These are phyloP conservation scores for Pseudotriccus pelzelni DNA, from an alignment of 2,797 vertebrate genomes.

Conservation along the genomic window DNA sequence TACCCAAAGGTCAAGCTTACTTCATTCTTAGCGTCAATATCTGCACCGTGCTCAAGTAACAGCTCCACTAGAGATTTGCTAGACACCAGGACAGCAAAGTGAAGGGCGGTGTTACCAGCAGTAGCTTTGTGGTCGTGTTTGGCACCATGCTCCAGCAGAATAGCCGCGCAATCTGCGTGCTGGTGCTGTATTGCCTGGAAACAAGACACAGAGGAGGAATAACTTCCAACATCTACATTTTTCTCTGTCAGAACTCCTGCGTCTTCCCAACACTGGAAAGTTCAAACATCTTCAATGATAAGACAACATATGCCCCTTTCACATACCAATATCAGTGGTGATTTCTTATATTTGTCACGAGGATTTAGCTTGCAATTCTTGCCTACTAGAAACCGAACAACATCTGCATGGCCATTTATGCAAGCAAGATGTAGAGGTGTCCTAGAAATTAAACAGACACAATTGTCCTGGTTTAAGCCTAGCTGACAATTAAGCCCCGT, in stretches of 20 bases:
- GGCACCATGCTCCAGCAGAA: slow-evolving; percentile 85
- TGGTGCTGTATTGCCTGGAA: slow-evolving; percentile 85
- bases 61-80: slow-evolving; percentile 71
- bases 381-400: slow-evolving; percentile 83
- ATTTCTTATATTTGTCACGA: slow-evolving; percentile 81
- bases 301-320: neutral
- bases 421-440: slow-evolving; percentile 90
- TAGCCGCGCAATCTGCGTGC: slow-evolving; percentile 77
- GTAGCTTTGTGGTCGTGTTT: slow-evolving; percentile 37
- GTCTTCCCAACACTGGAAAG: neutral
- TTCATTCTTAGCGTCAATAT: slow-evolving; percentile 83
- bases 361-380: slow-evolving; percentile 85
- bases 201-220: neutral
- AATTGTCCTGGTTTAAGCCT: neutral
- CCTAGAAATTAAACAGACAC: slow-evolving; percentile 69
- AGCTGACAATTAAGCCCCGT: neutral
- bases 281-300: rapidly evolving
- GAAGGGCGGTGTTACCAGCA: slow-evolving; percentile 83
- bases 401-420: slow-evolving; percentile 80
- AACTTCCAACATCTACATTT: neutral
- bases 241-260: neutral
- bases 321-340: slow-evolving; percentile 87
- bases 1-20: slow-evolving; percentile 60
- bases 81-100: slow-evolving; percentile 79
- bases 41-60: slow-evolving; percentile 79